These are phyloP conservation scores for Celastrina argiolus DNA, from an alignment of 2,888 invertebrate genomes.

Conservation along the genomic window DNA sequence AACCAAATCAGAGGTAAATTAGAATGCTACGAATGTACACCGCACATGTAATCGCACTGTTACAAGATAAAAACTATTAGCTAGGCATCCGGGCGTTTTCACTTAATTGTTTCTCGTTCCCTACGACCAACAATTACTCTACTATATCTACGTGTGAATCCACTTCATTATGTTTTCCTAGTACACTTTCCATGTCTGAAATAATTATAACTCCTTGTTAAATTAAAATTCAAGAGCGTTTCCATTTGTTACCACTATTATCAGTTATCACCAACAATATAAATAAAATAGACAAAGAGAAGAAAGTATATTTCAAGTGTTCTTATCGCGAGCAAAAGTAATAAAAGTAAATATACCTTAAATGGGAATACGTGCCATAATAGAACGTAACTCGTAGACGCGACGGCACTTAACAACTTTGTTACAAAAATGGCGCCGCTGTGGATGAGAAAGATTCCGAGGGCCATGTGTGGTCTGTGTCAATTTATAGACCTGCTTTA, in stretches of 20 bases:
- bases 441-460: constrained; percentile 30
- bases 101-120: constrained; percentile 41
- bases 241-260: neutral
- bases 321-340: constrained; percentile 22
- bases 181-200: constrained; percentile 33
- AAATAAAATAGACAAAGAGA: neutral
- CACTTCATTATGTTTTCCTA: constrained; percentile 32
- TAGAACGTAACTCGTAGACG: constrained; percentile 26
- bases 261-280: neutral
- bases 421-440: constrained; percentile 39
- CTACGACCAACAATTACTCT: constrained; percentile 46
- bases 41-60: neutral
- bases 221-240: neutral
- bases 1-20: neutral
- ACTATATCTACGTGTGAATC: constrained; percentile 35
- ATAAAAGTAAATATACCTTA: constrained; percentile 26
- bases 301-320: constrained; percentile 18
- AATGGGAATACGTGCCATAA: constrained; percentile 32
- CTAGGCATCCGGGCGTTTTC: constrained; percentile 66
- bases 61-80: constrained; percentile 56
- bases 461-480: constrained; percentile 27
- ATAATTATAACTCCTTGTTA: neutral
- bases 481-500: constrained; percentile 16
- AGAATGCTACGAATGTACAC: constrained; percentile 14
- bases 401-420: constrained; percentile 28